Evolutionary conservation across 2,888 invertebrate species (phyloP), one percentile per base, ranked within the genome.

Genomic region (Zygogramma bicolorata): DNA sequence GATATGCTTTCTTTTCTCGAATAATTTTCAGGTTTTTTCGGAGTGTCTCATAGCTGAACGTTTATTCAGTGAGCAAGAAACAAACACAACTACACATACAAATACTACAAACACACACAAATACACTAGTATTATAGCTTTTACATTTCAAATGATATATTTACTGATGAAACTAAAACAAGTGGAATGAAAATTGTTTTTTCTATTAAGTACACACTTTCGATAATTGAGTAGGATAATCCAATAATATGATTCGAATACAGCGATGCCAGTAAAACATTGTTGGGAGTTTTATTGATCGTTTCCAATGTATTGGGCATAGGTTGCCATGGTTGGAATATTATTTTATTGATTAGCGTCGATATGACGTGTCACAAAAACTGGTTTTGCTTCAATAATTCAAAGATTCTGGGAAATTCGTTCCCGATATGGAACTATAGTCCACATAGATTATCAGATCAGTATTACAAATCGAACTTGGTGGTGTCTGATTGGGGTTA

Each of bases 281-380:
- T 46, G 46, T 59, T 27, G 4, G 61, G 53, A 61, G 66, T 69
- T 68, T 70, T 74, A 75, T 76, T 69, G 74, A 74, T 76, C 69
- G 61, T 25, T 46, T 34, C 25, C 15, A 73, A 74, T 80, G 79
- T 80, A 80, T 80, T 80, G 79, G 77, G 78, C 76, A 77, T 76
- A 71, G 73, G 79, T 80, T 80, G 78, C 79, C 77, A 80, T 80
- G 79, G 79, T 68, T 66, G 74, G 73, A 70, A 67, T 57, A 68
- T 59, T 73, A 75, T 73, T 69, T 69, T 57, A 62, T 69, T 61
- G 69, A 73, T 72, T 65, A 22, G 7, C 31, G 57, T 57, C 31
- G 42, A 62, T 60, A 27, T 58, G 15, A 34, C 25, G 40, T 20
- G 27, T 27, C 40, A 42, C 42, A 25, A 42, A 27, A 53, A 53